phyloP scores from a whole-genome alignment of 2,888 invertebrate genomes.

The Plebejus anna region DNA sequence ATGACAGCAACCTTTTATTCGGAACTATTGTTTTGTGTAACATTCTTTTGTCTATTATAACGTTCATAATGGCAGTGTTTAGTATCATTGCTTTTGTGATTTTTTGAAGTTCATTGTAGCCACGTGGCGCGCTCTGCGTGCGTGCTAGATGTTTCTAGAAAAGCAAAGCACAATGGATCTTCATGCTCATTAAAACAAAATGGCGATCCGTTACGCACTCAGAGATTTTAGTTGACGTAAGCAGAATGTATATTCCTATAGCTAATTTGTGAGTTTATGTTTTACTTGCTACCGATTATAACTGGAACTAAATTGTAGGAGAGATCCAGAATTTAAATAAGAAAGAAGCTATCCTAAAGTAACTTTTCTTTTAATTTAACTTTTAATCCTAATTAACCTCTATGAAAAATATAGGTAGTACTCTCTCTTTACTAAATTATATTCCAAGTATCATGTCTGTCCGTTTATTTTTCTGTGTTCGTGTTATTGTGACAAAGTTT shows the following conservation, averaged over 20 bases:
- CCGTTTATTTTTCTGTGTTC: no score
- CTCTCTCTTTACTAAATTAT: no score
- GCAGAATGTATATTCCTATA: background rate
- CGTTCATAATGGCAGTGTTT: conserved; percentile 76
- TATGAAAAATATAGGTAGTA: no score
- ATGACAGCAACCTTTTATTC: conserved; percentile 75
- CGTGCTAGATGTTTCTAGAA: conserved; percentile 35
- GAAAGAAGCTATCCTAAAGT: background rate
- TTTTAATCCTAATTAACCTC: no score
- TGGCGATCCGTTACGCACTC: background rate
- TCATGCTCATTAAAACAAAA: conserved; percentile 27
- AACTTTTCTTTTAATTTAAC: background rate
- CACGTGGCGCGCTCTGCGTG: conserved; percentile 68
- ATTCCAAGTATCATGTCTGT: no score
- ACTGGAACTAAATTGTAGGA: background rate
- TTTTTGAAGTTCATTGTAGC: conserved; percentile 64
- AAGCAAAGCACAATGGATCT: conserved; percentile 16
- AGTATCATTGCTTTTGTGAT: conserved; percentile 72
- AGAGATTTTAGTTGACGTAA: background rate
- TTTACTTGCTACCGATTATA: conserved; percentile 2
- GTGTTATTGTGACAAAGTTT: no score
- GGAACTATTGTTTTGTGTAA: conserved; percentile 66
- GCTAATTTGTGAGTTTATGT: background rate
- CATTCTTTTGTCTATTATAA: conserved; percentile 73
- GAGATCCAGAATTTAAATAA: background rate